phyloP scores from a whole-genome alignment of 2,797 vertebrate species.

The Rhinophrynus dorsalis region DNA sequence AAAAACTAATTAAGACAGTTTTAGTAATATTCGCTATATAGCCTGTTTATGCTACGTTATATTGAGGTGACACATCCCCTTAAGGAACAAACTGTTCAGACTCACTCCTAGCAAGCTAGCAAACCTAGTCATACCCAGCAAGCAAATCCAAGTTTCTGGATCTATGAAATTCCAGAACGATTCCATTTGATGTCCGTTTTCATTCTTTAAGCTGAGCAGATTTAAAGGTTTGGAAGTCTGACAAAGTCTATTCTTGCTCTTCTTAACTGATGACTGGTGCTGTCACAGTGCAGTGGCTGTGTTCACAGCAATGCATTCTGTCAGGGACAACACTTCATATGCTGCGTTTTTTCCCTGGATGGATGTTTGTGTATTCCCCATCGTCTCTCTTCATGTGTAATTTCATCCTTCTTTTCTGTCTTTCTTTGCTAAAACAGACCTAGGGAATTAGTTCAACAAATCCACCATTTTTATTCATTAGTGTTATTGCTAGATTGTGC shows the following conservation, averaged over 20 bases:
- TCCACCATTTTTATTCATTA: too few species aligned
- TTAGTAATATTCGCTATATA: too few species aligned
- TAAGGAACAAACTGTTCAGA: too few species aligned
- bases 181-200: neutral
- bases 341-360: slow-evolving; percentile 9
- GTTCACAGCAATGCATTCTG: slow-evolving; percentile 27
- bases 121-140: neutral
- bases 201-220: neutral
- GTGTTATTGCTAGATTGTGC: too few species aligned
- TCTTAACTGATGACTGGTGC: slow-evolving; percentile 30
- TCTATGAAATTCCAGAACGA: neutral
- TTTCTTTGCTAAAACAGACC: too few species aligned
- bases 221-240: slow-evolving; percentile 22
- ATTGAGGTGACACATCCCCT: too few species aligned
- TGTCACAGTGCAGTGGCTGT: slow-evolving; percentile 29
- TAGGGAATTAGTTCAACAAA: too few species aligned
- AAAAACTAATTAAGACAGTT: too few species aligned
- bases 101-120: too few species aligned
- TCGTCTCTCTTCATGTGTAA: too few species aligned
- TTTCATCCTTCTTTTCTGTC: too few species aligned
- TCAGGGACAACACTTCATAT: slow-evolving; percentile 1
- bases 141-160: neutral
- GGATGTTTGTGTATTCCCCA: slow-evolving; percentile 4
- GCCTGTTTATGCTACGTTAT: too few species aligned
- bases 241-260: slow-evolving; percentile 30